A percentile compares a stretch with the other conserved stretches of the same genome.
Evolutionary conservation across 2,888 invertebrate genomes (phyloP).

Genomic region (Watsonalla cultraria): DNA sequence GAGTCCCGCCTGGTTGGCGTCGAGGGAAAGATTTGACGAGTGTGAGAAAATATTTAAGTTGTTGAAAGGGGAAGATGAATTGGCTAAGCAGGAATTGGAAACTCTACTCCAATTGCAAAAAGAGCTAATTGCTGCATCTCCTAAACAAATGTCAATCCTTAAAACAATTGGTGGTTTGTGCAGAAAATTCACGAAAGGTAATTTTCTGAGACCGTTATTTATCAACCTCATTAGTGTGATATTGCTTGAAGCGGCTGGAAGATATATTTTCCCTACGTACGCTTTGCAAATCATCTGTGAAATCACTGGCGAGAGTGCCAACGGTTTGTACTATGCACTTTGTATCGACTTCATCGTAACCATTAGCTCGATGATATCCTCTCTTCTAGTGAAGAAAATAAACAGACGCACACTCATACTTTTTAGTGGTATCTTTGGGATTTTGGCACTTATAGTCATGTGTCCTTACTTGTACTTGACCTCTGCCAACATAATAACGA

Average conservation of each 20-base stretch:
- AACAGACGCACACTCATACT: constrained; percentile 39
- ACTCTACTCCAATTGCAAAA: constrained; percentile 23
- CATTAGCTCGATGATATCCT: constrained; percentile 31
- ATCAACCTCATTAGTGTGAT: constrained; percentile 29
- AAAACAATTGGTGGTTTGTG: constrained; percentile 10
- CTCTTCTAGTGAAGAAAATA: constrained; percentile 33
- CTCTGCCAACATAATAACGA: constrained; percentile 24
- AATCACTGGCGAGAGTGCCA: constrained; percentile 28
- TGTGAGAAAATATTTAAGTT: constrained; percentile 48
- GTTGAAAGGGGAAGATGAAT: constrained; percentile 64
- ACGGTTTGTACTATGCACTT: constrained; percentile 35
- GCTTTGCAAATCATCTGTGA: constrained; percentile 33
- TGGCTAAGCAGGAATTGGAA: constrained; percentile 37
- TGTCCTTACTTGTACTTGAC: constrained; percentile 28
- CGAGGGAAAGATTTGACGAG: constrained; percentile 13
- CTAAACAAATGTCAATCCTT: neutral
- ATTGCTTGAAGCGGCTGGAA: constrained; percentile 36
- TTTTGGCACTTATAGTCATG: constrained; percentile 25
- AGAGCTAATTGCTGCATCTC: constrained; percentile 6
- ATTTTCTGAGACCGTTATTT: constrained; percentile 32
- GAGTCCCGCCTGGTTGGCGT: constrained; percentile 27
- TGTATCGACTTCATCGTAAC: constrained; percentile 38
- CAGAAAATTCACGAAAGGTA: constrained; percentile 23
- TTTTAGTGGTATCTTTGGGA: constrained; percentile 31
- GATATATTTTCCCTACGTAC: constrained; percentile 42